These are phyloP conservation scores for Florisuga fusca DNA, from an alignment of 2,797 vertebrate species.

Conservation along the genomic window DNA sequence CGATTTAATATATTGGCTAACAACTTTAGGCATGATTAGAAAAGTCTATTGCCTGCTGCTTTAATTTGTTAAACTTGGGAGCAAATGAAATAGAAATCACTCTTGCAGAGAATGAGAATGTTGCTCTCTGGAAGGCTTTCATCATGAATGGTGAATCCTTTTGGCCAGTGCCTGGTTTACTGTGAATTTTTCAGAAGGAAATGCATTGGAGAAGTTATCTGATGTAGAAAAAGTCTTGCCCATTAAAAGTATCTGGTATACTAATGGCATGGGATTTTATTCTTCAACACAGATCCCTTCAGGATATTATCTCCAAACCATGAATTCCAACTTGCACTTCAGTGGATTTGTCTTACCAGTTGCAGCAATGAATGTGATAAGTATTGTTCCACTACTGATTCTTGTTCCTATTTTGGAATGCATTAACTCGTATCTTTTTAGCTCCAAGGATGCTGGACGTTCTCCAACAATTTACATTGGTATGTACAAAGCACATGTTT, in stretches of 20 bases:
- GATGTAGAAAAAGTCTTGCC: background rate
- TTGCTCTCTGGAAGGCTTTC: background rate
- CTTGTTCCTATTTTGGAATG: slow-evolving; percentile 87
- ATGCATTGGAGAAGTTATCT: background rate
- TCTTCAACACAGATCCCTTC: slow-evolving; percentile 85
- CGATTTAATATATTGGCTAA: background rate
- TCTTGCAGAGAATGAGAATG: background rate
- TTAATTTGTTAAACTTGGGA: background rate
- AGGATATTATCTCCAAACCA: slow-evolving; percentile 92
- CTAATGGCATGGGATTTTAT: background rate
- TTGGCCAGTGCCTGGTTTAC: background rate
- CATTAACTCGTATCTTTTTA: slow-evolving; percentile 78
- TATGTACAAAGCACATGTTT: slow-evolving; percentile 66
- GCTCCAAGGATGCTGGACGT: slow-evolving; percentile 71
- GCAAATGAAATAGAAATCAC: background rate
- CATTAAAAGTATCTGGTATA: background rate
- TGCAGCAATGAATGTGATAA: slow-evolving; percentile 87
- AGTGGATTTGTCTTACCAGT: slow-evolving; percentile 86
- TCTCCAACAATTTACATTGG: slow-evolving; percentile 85
- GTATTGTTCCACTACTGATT: slow-evolving; percentile 87
- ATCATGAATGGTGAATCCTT: background rate
- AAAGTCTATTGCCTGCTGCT: background rate
- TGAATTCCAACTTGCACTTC: slow-evolving; percentile 86
- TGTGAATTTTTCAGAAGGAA: background rate
- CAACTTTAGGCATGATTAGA: background rate